phyloP scores from a whole-genome alignment of 1,140 invertebrate genomes.

The Drosophila persimilis region DNA sequence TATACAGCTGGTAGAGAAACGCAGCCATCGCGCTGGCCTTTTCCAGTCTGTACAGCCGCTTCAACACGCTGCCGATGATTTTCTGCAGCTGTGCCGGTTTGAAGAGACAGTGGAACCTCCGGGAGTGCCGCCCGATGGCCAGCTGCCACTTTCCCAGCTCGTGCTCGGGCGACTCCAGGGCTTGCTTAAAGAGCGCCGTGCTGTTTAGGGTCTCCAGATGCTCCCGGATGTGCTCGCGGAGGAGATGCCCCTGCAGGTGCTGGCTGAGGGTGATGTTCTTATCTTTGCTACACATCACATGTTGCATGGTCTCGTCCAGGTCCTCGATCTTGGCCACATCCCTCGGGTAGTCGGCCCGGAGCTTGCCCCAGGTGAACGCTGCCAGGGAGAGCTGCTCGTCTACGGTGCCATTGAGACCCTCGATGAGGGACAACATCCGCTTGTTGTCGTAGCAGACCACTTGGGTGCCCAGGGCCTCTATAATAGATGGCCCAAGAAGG shows the following conservation, averaged over 20 bases:
- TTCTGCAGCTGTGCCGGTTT: conserved; percentile 7
- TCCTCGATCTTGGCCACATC: conserved; percentile 35
- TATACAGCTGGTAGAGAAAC: conserved; percentile 23
- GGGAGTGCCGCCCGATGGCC: conserved; percentile 14
- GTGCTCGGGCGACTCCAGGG: conserved; percentile 33
- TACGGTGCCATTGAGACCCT: conserved; percentile 21
- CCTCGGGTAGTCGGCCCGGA: conserved; percentile 25
- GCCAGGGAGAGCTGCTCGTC: conserved; percentile 28
- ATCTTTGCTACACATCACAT: conserved; percentile 16
- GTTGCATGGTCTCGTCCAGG: conserved; percentile 20
- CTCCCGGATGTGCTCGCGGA: conserved; percentile 34
- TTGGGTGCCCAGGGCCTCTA: conserved; percentile 23
- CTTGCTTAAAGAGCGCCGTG: conserved; percentile 21
- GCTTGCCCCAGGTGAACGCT: conserved; percentile 40
- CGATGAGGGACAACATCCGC: conserved; percentile 35
- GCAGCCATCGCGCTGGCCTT: conserved; percentile 2
- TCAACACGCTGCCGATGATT: conserved; percentile 21
- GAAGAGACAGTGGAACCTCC: conserved; percentile 28
- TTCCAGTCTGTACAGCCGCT: conserved; percentile 2
- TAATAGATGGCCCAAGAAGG: not conserved
- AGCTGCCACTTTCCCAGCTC: conserved; percentile 44
- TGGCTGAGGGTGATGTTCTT: conserved; percentile 19
- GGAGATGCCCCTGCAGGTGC: conserved; percentile 25
- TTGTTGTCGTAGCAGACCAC: conserved; percentile 35
- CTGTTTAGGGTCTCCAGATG: conserved; percentile 31